Evolutionary conservation across 2,888 invertebrate species (phyloP).

Genomic region (Lysandra bellargus): DNA sequence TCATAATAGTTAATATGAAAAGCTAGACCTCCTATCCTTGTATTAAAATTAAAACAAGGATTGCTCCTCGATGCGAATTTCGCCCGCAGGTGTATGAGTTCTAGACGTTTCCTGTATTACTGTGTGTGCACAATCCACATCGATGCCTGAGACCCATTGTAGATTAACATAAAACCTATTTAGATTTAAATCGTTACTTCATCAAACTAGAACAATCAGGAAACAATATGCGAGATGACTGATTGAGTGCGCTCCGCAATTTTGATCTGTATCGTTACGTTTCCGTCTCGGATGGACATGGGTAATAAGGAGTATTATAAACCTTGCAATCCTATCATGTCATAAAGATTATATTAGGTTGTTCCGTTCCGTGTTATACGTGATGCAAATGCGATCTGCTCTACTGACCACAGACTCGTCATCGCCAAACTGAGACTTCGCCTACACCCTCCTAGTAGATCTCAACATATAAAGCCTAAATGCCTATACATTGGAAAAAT

Average conservation of each 20-base stretch:
- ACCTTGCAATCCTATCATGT: constrained; percentile 37
- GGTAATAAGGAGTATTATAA: constrained; percentile 43
- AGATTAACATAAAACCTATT: constrained; percentile 71
- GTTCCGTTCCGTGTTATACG: constrained; percentile 34
- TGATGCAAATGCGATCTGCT: neutral
- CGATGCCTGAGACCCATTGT: constrained; percentile 53
- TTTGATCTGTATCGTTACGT: constrained; percentile 40
- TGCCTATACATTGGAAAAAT: neutral
- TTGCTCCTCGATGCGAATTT: constrained; percentile 69
- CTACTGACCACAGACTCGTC: neutral
- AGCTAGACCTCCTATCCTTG: constrained; percentile 70
- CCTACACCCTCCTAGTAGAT: neutral
- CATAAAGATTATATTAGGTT: constrained; percentile 38
- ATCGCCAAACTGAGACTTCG: neutral
- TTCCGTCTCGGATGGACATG: constrained; percentile 41
- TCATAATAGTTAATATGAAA: constrained; percentile 56
- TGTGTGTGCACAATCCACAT: constrained; percentile 53
- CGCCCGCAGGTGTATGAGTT: constrained; percentile 69
- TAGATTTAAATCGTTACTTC: constrained; percentile 57
- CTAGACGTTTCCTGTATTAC: constrained; percentile 75
- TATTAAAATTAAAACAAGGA: constrained; percentile 65
- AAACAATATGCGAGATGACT: constrained; percentile 50
- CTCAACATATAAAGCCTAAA: neutral
- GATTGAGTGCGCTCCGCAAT: constrained; percentile 46
- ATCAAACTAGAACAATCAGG: constrained; percentile 51